Base-by-base conservation (phyloP, 2,888 invertebrate species). In the Eupithecia subfuscata region DNA sequence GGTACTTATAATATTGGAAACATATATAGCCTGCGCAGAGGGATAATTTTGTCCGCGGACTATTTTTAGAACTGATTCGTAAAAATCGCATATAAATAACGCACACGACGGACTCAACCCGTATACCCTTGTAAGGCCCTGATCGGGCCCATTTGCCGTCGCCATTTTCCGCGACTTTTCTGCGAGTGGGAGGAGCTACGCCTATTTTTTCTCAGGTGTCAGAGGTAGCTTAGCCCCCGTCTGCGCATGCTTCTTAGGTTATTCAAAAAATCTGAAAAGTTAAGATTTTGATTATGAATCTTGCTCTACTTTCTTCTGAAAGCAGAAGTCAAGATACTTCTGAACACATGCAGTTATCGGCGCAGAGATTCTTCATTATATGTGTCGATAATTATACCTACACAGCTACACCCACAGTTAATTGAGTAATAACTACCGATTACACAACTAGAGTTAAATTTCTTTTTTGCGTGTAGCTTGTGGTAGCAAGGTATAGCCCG, bases 301-400 rank as follows among this genome's bases (percentile, higher is more conserved):
- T 91, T 90, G 83, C 86, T 85, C 89, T 78, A 88, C 90, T 91
- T 91, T 91, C 84, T 14, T 8, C 34, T 37, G 85, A 90, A 91
- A 91, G 87, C 82, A 82, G 88, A 71, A 78, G 87, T 76, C 74
- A 90, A 90, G 90, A 78, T 83, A 60, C 22, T n/a, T 43, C 40
- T 69, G 64, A 56, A 64, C 52, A 22, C 8, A 9, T 34, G 16
- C 34, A 22, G 43, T 18, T 52, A 64, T 25, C 5, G 64, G 56
- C 70, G 22, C 56, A 52, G 63, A 30, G 18, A 48, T 48, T 18
- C 2, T 8, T 60, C 22, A 60, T 60, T 6, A 12, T 6, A 60
- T 22, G 12, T 22, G 22, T 14, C 25, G 60, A 52, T 22, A 56
- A 11, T n/a, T 22, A 22, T 56, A n/a, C n/a, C 22, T 56, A 14